These are phyloP conservation scores for Scolopax mira DNA, from an alignment of 2,113 vertebrate genomes.

Conservation along the genomic window DNA sequence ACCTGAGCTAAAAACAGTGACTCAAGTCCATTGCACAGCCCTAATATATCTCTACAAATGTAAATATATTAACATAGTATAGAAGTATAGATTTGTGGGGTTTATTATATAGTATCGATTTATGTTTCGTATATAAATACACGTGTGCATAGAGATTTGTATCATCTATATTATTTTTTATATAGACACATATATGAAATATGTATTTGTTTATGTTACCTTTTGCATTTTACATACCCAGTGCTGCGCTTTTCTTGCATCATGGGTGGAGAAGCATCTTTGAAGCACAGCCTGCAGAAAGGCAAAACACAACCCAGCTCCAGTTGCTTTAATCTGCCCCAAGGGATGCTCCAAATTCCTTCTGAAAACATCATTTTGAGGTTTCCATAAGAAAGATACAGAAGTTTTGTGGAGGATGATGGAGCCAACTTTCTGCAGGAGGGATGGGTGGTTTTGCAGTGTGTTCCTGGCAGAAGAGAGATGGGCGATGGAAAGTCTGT, in stretches of 20 bases:
- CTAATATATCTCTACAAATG: not conserved
- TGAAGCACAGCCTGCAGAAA: not conserved
- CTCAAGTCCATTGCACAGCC: not conserved
- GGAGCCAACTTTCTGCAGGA: not conserved
- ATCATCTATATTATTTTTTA: not conserved
- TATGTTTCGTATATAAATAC: not conserved
- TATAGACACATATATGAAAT: not conserved
- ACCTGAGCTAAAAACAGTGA: not conserved
- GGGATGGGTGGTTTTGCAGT: not conserved
- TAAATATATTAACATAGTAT: not conserved
- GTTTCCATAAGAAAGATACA: fast-evolving
- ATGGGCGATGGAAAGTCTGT: fast-evolving
- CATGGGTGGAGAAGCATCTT: not conserved
- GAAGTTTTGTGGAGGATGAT: not conserved
- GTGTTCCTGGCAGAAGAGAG: not conserved
- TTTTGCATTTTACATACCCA: not conserved
- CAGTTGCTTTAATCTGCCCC: not conserved
- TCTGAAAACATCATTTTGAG: fast-evolving
- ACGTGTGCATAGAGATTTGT: not conserved
- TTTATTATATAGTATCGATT: not conserved
- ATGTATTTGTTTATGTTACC: not conserved
- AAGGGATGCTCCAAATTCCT: not conserved
- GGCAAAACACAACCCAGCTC: not conserved
- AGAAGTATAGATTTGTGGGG: not conserved
- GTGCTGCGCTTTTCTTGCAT: not conserved